Evolutionary conservation across 2,113 vertebrate species (phyloP).

Genomic region (Sphyrna mokarran): DNA sequence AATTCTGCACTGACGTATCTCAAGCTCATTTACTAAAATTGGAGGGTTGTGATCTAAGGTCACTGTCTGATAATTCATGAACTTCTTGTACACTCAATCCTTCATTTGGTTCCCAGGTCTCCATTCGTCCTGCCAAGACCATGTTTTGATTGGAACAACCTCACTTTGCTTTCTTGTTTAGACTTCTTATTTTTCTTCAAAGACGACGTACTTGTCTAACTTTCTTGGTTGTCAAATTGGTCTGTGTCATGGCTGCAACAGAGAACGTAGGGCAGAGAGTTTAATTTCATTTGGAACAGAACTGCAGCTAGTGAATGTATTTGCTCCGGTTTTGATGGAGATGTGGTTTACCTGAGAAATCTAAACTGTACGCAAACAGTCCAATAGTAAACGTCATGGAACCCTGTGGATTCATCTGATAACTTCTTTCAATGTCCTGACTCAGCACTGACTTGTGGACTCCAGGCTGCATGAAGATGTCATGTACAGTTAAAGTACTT

Average conservation of each 20-base stretch:
- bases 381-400: slow-evolving; percentile 40
- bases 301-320: not conserved
- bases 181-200: not conserved
- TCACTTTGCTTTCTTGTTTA: not conserved
- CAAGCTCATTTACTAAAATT: not conserved
- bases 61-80: not conserved
- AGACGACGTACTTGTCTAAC: slow-evolving; percentile 43
- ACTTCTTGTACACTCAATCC: not conserved
- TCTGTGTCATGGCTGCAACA: slow-evolving; percentile 53
- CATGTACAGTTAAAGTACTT: not conserved
- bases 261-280: not conserved
- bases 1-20: not conserved
- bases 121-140: not conserved
- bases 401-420: slow-evolving; percentile 45
- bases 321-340: not conserved
- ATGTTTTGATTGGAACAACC: not conserved
- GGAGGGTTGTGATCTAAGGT: not conserved
- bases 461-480: not conserved
- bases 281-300: not conserved
- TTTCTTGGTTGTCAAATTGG: slow-evolving; percentile 47
- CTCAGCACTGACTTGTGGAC: slow-evolving; percentile 44
- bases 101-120: not conserved
- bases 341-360: slow-evolving; percentile 47
- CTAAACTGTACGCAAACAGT: slow-evolving; percentile 43
- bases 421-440: slow-evolving; percentile 50